phyloP scores from a whole-genome alignment of 2,113 vertebrate species.

The Seriola dumerili region DNA sequence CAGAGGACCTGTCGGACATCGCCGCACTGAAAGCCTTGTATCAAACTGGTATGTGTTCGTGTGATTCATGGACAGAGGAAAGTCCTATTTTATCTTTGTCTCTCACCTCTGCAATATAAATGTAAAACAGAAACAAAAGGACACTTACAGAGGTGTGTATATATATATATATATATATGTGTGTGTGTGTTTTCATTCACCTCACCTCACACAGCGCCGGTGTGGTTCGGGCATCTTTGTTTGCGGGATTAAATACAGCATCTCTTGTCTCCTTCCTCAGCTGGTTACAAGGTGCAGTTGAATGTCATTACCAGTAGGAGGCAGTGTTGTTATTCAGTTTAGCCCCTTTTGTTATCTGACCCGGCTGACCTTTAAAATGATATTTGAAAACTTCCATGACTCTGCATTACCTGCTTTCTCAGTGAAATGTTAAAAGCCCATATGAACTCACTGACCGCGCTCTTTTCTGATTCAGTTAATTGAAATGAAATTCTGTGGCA shows the following conservation, averaged over 20 bases:
- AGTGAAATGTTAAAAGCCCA: background rate
- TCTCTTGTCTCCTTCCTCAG: background rate
- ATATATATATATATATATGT: too few species aligned
- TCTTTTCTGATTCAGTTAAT: background rate
- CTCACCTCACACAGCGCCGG: background rate
- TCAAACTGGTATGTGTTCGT: slow-evolving; percentile 90
- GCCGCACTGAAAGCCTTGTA: slow-evolving; percentile 98
- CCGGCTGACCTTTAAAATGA: background rate
- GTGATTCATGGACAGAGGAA: too few species aligned
- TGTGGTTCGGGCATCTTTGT: background rate
- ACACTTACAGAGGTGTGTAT: background rate
- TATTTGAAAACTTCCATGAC: background rate
- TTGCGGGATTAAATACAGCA: background rate
- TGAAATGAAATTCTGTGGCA: background rate
- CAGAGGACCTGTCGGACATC: slow-evolving; percentile 97
- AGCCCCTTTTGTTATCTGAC: background rate
- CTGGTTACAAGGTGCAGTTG: background rate
- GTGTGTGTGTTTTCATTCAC: background rate
- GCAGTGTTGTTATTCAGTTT: slow-evolving; percentile 33
- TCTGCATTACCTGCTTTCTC: background rate
- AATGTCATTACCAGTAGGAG: slow-evolving; percentile 37
- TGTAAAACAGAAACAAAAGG: background rate
- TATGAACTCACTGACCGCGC: background rate
- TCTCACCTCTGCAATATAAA: background rate
- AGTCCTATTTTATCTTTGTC: too few species aligned